These are phyloP conservation scores for Pongo abelii DNA, from an alignment of 2,113 vertebrate species.

Conservation along the genomic window DNA sequence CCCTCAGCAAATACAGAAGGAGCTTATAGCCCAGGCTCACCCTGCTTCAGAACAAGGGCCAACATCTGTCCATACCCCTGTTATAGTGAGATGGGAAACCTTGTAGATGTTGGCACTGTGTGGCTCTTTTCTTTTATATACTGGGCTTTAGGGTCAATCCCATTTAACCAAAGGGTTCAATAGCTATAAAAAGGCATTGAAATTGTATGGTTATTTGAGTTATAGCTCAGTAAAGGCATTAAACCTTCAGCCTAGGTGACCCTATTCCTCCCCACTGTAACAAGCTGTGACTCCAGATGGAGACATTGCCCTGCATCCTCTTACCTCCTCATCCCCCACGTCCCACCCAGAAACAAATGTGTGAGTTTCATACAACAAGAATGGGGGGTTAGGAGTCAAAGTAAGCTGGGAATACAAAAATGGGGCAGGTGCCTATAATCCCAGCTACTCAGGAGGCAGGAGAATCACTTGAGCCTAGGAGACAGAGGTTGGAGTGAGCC, in stretches of 20 bases:
- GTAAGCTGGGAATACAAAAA: too few species aligned
- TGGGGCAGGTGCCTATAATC: too few species aligned
- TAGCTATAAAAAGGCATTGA: neutral
- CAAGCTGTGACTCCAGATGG: neutral
- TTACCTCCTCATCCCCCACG: neutral
- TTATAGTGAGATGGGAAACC: neutral
- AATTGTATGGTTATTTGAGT: neutral
- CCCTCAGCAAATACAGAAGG: neutral
- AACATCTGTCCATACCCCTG: neutral
- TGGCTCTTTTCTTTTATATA: neutral
- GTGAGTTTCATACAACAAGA: neutral
- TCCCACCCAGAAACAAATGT: neutral
- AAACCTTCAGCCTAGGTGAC: neutral
- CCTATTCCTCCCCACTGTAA: neutral
- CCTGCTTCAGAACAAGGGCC: neutral
- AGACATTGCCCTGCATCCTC: neutral
- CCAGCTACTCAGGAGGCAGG: too few species aligned
- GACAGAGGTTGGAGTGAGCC: too few species aligned
- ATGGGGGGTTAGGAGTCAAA: neutral
- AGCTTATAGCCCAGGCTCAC: neutral
- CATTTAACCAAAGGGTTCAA: neutral
- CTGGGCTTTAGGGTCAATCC: neutral
- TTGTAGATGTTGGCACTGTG: neutral
- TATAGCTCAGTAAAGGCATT: neutral
- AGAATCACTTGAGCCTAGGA: too few species aligned